Evolutionary conservation across 2,797 vertebrate species (phyloP), one percentile per base, ranked within the genome.

Genomic region (Gila robusta): DNA sequence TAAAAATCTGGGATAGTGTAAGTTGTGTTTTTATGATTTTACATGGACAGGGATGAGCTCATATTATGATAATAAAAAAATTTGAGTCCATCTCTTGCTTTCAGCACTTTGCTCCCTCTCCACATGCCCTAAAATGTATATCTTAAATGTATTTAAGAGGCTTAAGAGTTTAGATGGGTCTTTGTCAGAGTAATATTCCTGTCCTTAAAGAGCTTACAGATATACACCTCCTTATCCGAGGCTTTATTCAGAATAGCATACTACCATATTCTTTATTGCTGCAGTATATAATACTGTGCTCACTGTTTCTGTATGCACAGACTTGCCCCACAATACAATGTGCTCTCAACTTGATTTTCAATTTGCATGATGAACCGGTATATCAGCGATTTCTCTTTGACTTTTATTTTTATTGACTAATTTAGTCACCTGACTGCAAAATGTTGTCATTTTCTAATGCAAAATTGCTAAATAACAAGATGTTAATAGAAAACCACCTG

Each of bases 41-140:
- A 32, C 28, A 82, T 41, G 52, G 69, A 59, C 26, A 56, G n/a
- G 80, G n/a, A 56, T 71, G 28, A 62, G 78, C 52, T 83, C 47
- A 71, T 69, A 28, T 54, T 35, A 44, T 47, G 41, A 64, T 47
- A 64, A 64, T 44, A 26, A 32, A 59, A 79, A 32, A 32, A 32
- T 32, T 2, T 32, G 32, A 32, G 32, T 32, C 16, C 6, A 32
- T 66, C 28, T 32, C 28, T 32, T 32, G 28, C 6, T 32, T 79
- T 79, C 0, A 19, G n/a, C 14, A 9, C 17, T 23, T 28, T 54
- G n/a, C 32, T 66, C 3, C 23, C 28, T 76, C 21, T 39, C 59
- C 23, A 84, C 32, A 77, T 54, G 32, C 32, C 44, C 9, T 52
- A n/a, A 64, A 62, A 21, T 52, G 0, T 41, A 52, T 66, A 44